A percentile compares a stretch with the other conserved stretches of the same genome.
Conservation (phyloP, 64 coral and sea anemone species). For the Pocillopora damicornis region DNA sequence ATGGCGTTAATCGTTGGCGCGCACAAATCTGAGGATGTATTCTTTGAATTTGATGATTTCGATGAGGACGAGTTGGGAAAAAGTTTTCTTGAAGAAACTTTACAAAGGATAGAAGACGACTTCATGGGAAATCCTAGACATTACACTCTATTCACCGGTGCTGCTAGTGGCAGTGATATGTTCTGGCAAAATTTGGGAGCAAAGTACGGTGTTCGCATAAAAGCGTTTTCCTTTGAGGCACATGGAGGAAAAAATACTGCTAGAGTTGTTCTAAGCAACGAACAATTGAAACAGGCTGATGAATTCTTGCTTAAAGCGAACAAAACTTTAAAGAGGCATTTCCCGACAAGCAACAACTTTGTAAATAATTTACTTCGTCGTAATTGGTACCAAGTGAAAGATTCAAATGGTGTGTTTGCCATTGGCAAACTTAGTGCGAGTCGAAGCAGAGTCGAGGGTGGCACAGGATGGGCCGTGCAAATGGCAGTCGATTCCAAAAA, state of each 20-base stretch:
- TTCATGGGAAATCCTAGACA: slow-evolving; percentile 38
- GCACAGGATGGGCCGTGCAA: slow-evolving; percentile 71
- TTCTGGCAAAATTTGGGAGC: slow-evolving; percentile 54
- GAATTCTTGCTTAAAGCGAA: slow-evolving; percentile 47
- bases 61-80: neutral
- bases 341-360: slow-evolving; percentile 49
- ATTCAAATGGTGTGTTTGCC: slow-evolving; percentile 59
- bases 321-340: slow-evolving; percentile 63
- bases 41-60: neutral
- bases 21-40: neutral
- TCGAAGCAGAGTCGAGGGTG: slow-evolving; percentile 42
- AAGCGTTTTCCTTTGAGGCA: slow-evolving; percentile 54
- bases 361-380: slow-evolving; percentile 61
- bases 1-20: too few relatives aligned
- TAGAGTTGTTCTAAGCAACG: slow-evolving; percentile 46
- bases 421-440: slow-evolving; percentile 33
- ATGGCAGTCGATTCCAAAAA: slow-evolving; percentile 63
- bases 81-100: slow-evolving; percentile 4
- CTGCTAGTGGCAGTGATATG: slow-evolving; percentile 55
- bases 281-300: slow-evolving; percentile 53
- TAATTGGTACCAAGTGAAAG: slow-evolving; percentile 67
- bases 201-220: slow-evolving; percentile 42
- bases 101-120: slow-evolving; percentile 11
- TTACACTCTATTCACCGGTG: slow-evolving; percentile 65
- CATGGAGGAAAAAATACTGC: slow-evolving; percentile 30